Evolutionary conservation across 2,888 invertebrate genomes (phyloP).

Genomic region (Isotomurus palustris): DNA sequence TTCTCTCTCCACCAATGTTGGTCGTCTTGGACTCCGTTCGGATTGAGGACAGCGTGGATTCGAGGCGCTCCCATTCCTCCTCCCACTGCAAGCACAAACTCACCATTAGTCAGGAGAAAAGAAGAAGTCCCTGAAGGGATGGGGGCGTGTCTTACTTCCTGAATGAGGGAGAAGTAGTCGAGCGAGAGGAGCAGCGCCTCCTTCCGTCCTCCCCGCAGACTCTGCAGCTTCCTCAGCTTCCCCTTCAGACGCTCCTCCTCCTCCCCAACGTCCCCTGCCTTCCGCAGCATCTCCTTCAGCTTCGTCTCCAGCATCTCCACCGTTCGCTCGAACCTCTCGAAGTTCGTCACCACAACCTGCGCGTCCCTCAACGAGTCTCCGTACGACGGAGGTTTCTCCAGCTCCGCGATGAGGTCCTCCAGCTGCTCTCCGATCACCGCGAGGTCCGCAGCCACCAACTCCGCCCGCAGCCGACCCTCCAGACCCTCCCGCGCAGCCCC

Average conservation of each 20-base stretch:
- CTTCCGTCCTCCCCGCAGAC: constrained; percentile 22
- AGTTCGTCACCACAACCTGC: constrained; percentile 65
- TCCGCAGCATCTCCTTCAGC: constrained; percentile 1
- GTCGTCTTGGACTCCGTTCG: constrained; percentile 19
- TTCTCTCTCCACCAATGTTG: constrained; percentile 15
- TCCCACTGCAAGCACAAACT: constrained; percentile 18
- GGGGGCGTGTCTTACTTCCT: constrained; percentile 16
- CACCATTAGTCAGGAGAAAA: too few relatives aligned
- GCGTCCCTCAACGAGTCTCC: constrained; percentile 68
- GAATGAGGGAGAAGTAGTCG: constrained; percentile 34
- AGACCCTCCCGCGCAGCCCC: constrained; percentile 4
- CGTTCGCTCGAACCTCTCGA: constrained; percentile 71
- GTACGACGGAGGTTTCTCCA: constrained; percentile 63
- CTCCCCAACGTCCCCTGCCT: neutral
- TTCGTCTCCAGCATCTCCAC: constrained; percentile 55
- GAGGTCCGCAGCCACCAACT: constrained; percentile 65
- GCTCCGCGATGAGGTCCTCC: constrained; percentile 61
- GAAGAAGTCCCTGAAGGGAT: constrained; percentile 1
- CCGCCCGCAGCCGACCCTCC: constrained; percentile 58
- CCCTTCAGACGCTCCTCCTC: constrained; percentile 16
- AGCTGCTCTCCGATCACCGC: constrained; percentile 66
- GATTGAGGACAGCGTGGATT: constrained; percentile 17
- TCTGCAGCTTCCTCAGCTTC: constrained; percentile 21
- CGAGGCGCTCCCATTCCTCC: constrained; percentile 26
- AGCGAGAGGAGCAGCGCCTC: constrained; percentile 29